Evolutionary conservation across 2,888 invertebrate species (phyloP), one percentile per base, ranked within the genome.

Genomic region (Dolichomitus sp.): DNA sequence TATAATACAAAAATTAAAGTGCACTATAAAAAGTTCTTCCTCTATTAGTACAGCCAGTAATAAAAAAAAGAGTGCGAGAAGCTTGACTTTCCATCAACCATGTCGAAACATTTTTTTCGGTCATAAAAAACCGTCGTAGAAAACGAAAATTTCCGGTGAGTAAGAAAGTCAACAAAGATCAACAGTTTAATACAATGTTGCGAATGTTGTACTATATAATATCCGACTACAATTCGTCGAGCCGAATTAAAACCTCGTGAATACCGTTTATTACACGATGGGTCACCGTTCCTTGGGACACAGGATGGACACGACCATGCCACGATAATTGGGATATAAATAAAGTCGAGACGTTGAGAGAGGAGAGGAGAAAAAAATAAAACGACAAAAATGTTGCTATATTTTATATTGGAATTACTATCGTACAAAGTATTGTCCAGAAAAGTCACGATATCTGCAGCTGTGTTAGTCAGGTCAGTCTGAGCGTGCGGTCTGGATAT

Each of bases 321-420:
- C 68, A 82, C 42, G 66, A 69, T 82, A 82, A 82, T 82, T 82
- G 79, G 82, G 70, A 70, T 61, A 82, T 82, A 82, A 82, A 82
- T 82, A 72, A 78, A 75, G 78, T 70, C 82, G 65, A 66, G 50
- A 19, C 70, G 82, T 73, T 45, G 57, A 40, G 54, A 61, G 48
- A 75, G 63, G 50, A 73, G 42, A 54, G 65, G 66, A 74, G 6
- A 42, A 33, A 33, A 17, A 14, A 50, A 50, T 17, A 50, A 50
- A 5, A 50, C 6, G 17, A 17, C 1, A 50, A 42, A 42, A 42
- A 42, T 0, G 1, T 11, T 14, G 11, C 2, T 9, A 42, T 11
- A 42, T 42, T 12, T 42, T 42, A 2, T 2, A 23, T 9, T 9
- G 0, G 12, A 52, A 52, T 19, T 23, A 23, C 12, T 11, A 52